Evolutionary conservation across 2,888 invertebrate species (phyloP), one percentile per base, ranked within the genome.

Genomic region (Drosophila pegasa): DNA sequence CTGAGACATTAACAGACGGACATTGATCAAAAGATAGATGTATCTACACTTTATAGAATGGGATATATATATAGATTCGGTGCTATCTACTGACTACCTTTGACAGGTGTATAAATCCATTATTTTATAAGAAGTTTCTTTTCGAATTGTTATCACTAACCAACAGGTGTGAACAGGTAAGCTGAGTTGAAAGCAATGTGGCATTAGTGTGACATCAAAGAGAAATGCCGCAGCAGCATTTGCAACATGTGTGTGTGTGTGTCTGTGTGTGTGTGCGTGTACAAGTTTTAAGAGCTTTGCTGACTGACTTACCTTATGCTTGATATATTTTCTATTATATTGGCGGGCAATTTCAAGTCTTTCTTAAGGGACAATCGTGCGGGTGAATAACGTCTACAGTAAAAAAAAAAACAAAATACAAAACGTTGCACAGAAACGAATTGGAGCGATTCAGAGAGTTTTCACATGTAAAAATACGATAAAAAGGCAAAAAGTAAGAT

Each of bases 341-440:
- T 95, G 91, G 95, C 95, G 87, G 95, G 94, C 90, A 95, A 94
- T 94, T 95, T 95, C 93, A 96, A 94, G 92, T 96, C 96, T 93
- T 96, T 96, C 93, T 96, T 95, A 93, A 96, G 94, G 92, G 96
- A 96, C 93, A 96, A 94, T 93, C 96, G 94, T 93, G 94, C 95
- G 90, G 96, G 95, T 93, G 96, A 96, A 94, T 96, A 96, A 93
- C 96, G 96, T 94, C 96, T 96, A 95, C 89, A 89, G 77, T 85
- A 69, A 57, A 67, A 61, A 60, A 74, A 72, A 65, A 50, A 41
- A 35, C n/a, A 29, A 47, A 40, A 48, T 48, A 78, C 78, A 84
- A 87, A 77, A 84, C 81, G 67, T 79, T 84, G 84, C 75, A 78
- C 82, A 74, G 72, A 83, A 86, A 81, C 78, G 82, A 81, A 78